Evolutionary conservation across 2,888 invertebrate genomes (phyloP).

Genomic region (Ellobium chinense): DNA sequence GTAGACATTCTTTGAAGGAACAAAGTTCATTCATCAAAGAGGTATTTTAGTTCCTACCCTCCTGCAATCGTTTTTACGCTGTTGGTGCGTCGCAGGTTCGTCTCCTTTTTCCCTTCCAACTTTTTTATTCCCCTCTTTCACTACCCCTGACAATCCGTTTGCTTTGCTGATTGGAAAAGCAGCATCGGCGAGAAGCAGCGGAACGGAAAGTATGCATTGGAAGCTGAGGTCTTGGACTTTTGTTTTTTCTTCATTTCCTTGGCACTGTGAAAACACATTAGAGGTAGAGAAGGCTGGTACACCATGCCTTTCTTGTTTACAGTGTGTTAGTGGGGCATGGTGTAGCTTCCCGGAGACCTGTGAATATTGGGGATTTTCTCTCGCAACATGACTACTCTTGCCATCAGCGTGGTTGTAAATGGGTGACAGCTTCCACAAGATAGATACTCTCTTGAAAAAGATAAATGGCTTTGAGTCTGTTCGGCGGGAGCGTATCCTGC

Average conservation of each 20-base stretch:
- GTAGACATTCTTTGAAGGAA: background rate
- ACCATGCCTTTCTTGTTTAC: background rate
- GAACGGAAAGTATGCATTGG: background rate
- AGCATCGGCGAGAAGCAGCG: background rate
- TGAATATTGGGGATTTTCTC: too few relatives aligned
- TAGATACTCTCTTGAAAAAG: too few relatives aligned
- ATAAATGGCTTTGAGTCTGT: too few relatives aligned
- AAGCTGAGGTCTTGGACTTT: too few relatives aligned
- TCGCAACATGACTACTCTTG: too few relatives aligned
- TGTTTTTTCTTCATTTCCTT: background rate
- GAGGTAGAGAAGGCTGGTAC: background rate
- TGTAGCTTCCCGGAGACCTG: too few relatives aligned
- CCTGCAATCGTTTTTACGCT: background rate
- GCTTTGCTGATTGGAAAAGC: background rate
- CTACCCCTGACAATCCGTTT: background rate
- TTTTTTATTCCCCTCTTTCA: background rate
- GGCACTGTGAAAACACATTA: background rate
- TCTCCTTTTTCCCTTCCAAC: background rate
- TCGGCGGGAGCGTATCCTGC: too few relatives aligned
- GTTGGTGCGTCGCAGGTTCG: background rate
- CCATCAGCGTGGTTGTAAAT: too few relatives aligned
- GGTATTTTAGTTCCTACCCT: background rate
- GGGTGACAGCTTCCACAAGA: too few relatives aligned
- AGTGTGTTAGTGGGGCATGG: too few relatives aligned
- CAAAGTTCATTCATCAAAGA: background rate